Evolutionary conservation across 1,140 invertebrate genomes (phyloP).

Genomic region (Chlorops oryzae): DNA sequence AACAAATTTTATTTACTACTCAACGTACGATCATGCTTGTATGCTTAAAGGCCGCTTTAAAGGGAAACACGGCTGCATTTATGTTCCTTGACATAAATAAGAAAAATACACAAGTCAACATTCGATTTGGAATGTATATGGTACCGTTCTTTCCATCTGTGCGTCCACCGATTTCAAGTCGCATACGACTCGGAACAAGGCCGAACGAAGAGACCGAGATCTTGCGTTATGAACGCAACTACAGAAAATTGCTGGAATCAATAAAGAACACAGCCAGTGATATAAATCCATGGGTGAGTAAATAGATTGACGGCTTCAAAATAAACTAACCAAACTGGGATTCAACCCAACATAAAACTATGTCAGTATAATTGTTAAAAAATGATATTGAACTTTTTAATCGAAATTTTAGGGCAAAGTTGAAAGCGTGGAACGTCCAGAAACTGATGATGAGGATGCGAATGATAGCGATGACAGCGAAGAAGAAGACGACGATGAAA

Average conservation of each 20-base stretch:
- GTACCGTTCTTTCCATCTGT: slow-evolving; percentile 42
- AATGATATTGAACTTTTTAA: too few relatives aligned
- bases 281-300: slow-evolving; percentile 34
- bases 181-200: slow-evolving; percentile 36
- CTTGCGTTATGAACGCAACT: slow-evolving; percentile 31
- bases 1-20: too few relatives aligned
- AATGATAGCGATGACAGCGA: slow-evolving; percentile 46
- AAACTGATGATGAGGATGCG: slow-evolving; percentile 45
- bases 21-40: too few relatives aligned
- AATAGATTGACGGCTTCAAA: too few relatives aligned
- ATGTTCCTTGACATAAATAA: too few relatives aligned
- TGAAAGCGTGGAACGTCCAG: slow-evolving; percentile 36
- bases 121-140: slow-evolving; percentile 35
- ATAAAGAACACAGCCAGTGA: slow-evolving; percentile 37
- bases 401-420: slow-evolving; percentile 42
- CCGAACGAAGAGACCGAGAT: slow-evolving; percentile 36
- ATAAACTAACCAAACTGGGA: not conserved
- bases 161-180: slow-evolving; percentile 36
- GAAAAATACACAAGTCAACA: too few relatives aligned
- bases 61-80: too few relatives aligned
- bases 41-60: too few relatives aligned
- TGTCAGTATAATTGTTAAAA: not conserved
- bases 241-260: slow-evolving; percentile 23
- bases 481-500: slow-evolving; percentile 45
- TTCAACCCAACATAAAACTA: not conserved